Evolutionary conservation across 2,888 invertebrate species (phyloP).

Genomic region (Pelosia muscerda): DNA sequence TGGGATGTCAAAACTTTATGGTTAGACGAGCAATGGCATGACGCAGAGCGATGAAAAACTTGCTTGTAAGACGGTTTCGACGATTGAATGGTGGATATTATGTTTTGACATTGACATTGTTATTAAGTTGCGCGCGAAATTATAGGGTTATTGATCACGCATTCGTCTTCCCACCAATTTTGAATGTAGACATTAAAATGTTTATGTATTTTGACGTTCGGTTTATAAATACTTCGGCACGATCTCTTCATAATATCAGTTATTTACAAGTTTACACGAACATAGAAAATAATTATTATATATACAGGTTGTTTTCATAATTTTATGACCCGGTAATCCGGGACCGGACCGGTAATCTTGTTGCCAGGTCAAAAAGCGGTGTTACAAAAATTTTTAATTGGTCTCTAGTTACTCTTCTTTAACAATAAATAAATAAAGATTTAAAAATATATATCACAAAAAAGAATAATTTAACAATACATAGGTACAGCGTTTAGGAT

Average conservation of each 20-base stretch:
- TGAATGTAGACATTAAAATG: neutral
- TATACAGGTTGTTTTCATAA: too few relatives aligned
- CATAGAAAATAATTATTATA: neutral
- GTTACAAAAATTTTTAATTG: too few relatives aligned
- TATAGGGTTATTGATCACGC: constrained; percentile 11
- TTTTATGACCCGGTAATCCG: too few relatives aligned
- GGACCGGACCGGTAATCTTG: neutral
- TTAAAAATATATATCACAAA: too few relatives aligned
- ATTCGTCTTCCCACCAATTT: neutral
- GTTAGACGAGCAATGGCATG: constrained; percentile 33
- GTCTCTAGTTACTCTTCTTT: too few relatives aligned
- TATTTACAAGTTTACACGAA: neutral
- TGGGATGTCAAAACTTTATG: constrained; percentile 55
- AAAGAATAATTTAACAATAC: too few relatives aligned
- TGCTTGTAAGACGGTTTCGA: constrained; percentile 8
- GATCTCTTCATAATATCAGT: neutral
- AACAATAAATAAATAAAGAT: too few relatives aligned
- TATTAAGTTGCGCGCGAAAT: constrained; percentile 9
- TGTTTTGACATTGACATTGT: constrained; percentile 14
- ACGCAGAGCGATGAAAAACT: constrained; percentile 28
- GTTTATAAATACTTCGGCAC: neutral
- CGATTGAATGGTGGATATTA: neutral
- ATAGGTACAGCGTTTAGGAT: neutral
- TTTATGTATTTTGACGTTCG: neutral
- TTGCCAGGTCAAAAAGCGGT: neutral